These are phyloP conservation scores for Formica aserva DNA, from an alignment of 2,888 invertebrate species.

Conservation along the genomic window DNA sequence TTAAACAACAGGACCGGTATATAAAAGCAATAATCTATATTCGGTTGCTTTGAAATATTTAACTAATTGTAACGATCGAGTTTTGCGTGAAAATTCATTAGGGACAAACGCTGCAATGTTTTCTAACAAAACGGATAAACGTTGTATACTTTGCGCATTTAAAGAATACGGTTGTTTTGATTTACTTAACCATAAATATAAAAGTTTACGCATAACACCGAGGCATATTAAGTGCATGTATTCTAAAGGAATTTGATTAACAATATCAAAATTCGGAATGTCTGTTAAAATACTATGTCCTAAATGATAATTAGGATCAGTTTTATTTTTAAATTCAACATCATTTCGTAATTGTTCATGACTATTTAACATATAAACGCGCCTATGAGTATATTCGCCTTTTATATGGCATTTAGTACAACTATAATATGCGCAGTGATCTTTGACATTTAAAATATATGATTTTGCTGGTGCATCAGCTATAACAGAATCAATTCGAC, in stretches of 20 bases:
- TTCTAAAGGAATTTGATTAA: not conserved
- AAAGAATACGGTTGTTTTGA: not conserved
- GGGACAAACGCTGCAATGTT: not conserved
- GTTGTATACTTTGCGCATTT: slow-evolving; percentile 4
- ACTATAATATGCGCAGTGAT: slow-evolving; percentile 3
- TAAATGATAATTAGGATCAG: not conserved
- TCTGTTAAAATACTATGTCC: slow-evolving; percentile 9
- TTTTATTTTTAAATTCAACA: not conserved
- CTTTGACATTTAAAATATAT: slow-evolving; percentile 14
- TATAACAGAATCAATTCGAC: slow-evolving; percentile 3
- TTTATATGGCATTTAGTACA: slow-evolving; percentile 1
- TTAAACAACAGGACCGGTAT: not conserved
- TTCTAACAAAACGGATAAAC: slow-evolving; percentile 4
- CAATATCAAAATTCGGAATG: not conserved
- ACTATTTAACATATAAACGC: slow-evolving; percentile 8
- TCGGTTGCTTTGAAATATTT: slow-evolving; percentile 4
- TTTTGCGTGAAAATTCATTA: slow-evolving; percentile 5
- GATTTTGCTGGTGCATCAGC: not conserved
- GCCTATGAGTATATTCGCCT: not conserved
- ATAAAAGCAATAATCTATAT: slow-evolving; percentile 5
- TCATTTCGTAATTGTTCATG: not conserved
- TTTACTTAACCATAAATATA: not conserved
- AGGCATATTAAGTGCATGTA: not conserved
- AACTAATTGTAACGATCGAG: not conserved
- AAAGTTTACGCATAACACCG: slow-evolving; percentile 5